These are phyloP conservation scores for Prochilodus magdalenae DNA, from an alignment of 2,113 vertebrate genomes.

Conservation along the genomic window DNA sequence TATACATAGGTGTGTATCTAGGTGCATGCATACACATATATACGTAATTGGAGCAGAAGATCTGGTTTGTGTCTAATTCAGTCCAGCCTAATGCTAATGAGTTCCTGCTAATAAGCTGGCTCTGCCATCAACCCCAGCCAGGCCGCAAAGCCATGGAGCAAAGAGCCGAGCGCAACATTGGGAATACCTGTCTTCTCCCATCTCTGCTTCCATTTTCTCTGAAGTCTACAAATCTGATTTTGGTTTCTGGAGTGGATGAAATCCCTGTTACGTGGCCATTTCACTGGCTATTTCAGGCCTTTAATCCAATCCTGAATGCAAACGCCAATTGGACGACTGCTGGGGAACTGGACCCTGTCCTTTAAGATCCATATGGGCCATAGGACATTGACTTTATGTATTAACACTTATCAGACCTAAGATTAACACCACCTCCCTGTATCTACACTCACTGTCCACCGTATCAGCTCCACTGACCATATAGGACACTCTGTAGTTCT, in stretches of 20 bases:
- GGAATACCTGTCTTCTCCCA: not conserved
- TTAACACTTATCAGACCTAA: too few relatives aligned
- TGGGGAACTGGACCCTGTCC: too few relatives aligned
- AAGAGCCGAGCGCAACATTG: not conserved
- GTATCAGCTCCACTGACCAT: too few relatives aligned
- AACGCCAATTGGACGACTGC: not conserved
- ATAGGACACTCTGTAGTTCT: too few relatives aligned
- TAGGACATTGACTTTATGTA: too few relatives aligned
- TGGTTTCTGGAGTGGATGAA: not conserved
- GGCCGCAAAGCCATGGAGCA: not conserved
- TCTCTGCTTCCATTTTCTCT: not conserved
- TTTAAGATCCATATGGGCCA: too few relatives aligned
- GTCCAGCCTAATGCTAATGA: not conserved
- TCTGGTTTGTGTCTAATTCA: too few relatives aligned
- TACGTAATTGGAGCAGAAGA: too few relatives aligned
- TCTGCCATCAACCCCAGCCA: not conserved
- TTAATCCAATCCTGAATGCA: not conserved
- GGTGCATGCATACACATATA: too few relatives aligned
- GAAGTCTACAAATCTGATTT: not conserved
- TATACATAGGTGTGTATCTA: too few relatives aligned
- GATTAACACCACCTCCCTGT: too few relatives aligned
- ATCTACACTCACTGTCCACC: too few relatives aligned
- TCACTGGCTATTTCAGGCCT: not conserved
- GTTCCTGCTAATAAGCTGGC: not conserved
- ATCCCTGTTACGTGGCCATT: not conserved